Base-by-base conservation (phyloP, 2,113 vertebrate species). In the Actinemys pallida region DNA sequence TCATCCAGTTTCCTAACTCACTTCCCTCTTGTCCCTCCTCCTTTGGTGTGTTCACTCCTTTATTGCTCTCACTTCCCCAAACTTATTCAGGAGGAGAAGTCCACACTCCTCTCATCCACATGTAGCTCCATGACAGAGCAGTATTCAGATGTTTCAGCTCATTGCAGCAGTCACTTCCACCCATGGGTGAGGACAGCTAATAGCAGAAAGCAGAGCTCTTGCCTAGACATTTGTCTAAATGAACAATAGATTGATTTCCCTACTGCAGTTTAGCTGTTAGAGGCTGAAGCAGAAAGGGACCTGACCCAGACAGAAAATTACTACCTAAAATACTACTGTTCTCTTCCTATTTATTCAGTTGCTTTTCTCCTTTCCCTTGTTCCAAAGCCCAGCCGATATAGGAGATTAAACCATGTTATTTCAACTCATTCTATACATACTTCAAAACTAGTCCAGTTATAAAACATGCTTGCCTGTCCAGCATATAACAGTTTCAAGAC, bases 361-460 rank as follows among this genome's bases (percentile, higher is more conserved):
- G 3, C 9, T 90, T 89, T 59, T 42, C 80, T 92, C 86, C 54
- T 47, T 78, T 72, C 35, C 25, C 9, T 62, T 27, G 7, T 45
- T 47, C 50, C 93, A 81, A 78, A 93, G 31, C 2, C 11, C 25
- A 16, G 75, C n/a, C 35, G 29, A 24, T 39, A 86, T 4, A 25
- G 83, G 47, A 72, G 93, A 84, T 22, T 53, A 45, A 81, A 19
- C 35, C 81, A 31, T 35, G 59, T 42, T 87, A 76, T 24, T 86
- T 95, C 86, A 62, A 82, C 47, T 65, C n/a, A 59, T 90, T 90
- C 93, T 94, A 85, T 65, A 83, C 49, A 79, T 20, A 90, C 72
- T 83, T 95, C 78, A 95, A 84, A 91, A 90, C 39, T n/a, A 53
- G 86, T 90, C 49, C 62, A 90, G 47, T n/a, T 53, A 95, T 88